These are phyloP conservation scores for Lasioglossum figueresi DNA, from an alignment of 2,888 invertebrate genomes.

Conservation along the genomic window DNA sequence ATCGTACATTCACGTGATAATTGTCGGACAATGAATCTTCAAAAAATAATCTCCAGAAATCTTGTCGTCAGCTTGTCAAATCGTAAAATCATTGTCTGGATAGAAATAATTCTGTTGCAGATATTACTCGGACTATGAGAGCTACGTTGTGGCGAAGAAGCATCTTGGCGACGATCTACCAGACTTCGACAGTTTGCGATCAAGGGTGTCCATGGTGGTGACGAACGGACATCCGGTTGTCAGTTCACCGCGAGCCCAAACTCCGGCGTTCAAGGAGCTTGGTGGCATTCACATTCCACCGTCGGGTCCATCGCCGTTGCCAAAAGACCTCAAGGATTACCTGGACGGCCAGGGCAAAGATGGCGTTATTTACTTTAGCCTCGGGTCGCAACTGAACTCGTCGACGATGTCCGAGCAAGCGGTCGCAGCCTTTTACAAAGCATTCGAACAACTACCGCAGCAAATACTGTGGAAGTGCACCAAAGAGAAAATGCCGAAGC, in stretches of 20 bases:
- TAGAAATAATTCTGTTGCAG: constrained; percentile 23
- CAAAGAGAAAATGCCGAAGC: constrained; percentile 61
- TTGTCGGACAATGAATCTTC: neutral
- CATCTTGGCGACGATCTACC: constrained; percentile 77
- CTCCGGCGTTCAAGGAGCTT: constrained; percentile 84
- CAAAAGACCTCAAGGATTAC: constrained; percentile 54
- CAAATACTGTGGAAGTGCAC: constrained; percentile 74
- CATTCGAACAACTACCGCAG: constrained; percentile 72
- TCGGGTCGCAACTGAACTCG: constrained; percentile 62
- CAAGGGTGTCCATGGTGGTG: constrained; percentile 84
- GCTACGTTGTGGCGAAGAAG: constrained; percentile 64
- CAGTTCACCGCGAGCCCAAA: constrained; percentile 83
- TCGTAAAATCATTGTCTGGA: too few species aligned
- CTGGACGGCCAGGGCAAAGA: constrained; percentile 45
- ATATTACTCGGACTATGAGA: constrained; percentile 48
- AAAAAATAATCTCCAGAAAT: too few species aligned
- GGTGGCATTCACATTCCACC: constrained; percentile 85
- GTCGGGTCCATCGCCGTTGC: constrained; percentile 56
- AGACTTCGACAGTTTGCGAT: constrained; percentile 82
- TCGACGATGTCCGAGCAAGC: constrained; percentile 61
- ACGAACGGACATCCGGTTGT: constrained; percentile 85
- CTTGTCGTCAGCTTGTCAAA: too few species aligned
- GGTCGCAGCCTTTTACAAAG: constrained; percentile 66
- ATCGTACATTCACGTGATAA: neutral
- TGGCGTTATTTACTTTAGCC: constrained; percentile 68